phyloP scores from a whole-genome alignment of 1,140 invertebrate species.

The Globodera ellingtonae region DNA sequence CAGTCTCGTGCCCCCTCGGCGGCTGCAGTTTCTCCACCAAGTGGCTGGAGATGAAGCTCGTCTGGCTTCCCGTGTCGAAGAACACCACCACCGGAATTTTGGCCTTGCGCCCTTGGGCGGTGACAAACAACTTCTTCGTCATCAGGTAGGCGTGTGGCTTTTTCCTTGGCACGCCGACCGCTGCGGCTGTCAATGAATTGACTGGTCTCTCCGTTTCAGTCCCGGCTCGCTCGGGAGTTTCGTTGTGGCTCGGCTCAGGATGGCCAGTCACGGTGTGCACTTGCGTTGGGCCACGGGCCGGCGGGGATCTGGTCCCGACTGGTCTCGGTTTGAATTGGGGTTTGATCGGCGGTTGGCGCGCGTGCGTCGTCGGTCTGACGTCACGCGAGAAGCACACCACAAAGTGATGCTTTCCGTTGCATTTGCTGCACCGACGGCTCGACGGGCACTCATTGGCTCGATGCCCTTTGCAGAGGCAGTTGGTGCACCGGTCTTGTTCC shows the following conservation, averaged over 20 bases:
- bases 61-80: constrained; percentile 2
- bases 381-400: neutral
- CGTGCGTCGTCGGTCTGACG: neutral
- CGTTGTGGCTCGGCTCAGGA: too few relatives aligned
- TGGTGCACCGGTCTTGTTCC: neutral
- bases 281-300: neutral
- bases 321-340: neutral
- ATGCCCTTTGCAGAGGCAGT: neutral
- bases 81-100: neutral
- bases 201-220: neutral
- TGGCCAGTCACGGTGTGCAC: neutral
- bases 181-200: neutral
- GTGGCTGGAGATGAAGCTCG: neutral
- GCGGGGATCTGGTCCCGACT: too few relatives aligned
- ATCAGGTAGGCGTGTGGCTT: neutral
- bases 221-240: neutral
- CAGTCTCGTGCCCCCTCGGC: neutral
- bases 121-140: neutral
- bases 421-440: neutral
- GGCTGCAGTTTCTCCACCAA: neutral
- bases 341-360: neutral
- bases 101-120: neutral
- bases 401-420: constrained; percentile 1
- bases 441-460: neutral
- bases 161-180: neutral